phyloP scores from a whole-genome alignment of 2,113 vertebrate genomes.

The Microtus montanus region DNA sequence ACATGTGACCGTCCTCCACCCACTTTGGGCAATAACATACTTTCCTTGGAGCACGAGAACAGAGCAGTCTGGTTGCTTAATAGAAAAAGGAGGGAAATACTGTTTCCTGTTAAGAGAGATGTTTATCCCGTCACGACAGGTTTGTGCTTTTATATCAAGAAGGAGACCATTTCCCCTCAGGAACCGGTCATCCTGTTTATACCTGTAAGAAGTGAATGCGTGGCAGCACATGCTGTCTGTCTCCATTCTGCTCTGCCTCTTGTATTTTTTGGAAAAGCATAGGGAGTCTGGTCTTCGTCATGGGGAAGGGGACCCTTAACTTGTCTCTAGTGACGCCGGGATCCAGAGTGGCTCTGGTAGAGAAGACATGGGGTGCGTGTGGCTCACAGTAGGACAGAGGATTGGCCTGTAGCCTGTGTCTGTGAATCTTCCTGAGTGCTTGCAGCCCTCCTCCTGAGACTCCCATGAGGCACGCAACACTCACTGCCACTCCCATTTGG shows the following conservation, averaged over 20 bases:
- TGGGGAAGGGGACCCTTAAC: background rate
- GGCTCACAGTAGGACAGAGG: background rate
- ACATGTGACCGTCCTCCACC: background rate
- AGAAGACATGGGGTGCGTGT: background rate
- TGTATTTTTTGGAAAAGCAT: background rate
- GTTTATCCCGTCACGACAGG: background rate
- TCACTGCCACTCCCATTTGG: background rate
- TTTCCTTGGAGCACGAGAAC: background rate
- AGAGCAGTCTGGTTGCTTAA: background rate
- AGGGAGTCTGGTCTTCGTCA: background rate
- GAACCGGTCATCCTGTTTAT: background rate
- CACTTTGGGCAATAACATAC: background rate
- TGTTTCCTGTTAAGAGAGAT: background rate
- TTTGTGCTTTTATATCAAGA: slow-evolving; percentile 1
- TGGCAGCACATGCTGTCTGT: background rate
- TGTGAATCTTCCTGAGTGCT: background rate
- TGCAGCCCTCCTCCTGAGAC: background rate
- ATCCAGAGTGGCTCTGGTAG: background rate
- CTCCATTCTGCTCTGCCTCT: background rate
- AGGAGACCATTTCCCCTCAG: background rate
- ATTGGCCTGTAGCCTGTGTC: background rate
- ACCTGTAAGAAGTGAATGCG: background rate
- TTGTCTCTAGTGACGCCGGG: background rate
- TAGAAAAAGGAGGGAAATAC: background rate
- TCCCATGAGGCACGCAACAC: background rate